Percentiles rank a stretch among this genome's conserved stretches.
These are phyloP conservation scores for Spondyliosoma cantharus DNA, from an alignment of 2,797 vertebrate genomes.

Conservation along the genomic window DNA sequence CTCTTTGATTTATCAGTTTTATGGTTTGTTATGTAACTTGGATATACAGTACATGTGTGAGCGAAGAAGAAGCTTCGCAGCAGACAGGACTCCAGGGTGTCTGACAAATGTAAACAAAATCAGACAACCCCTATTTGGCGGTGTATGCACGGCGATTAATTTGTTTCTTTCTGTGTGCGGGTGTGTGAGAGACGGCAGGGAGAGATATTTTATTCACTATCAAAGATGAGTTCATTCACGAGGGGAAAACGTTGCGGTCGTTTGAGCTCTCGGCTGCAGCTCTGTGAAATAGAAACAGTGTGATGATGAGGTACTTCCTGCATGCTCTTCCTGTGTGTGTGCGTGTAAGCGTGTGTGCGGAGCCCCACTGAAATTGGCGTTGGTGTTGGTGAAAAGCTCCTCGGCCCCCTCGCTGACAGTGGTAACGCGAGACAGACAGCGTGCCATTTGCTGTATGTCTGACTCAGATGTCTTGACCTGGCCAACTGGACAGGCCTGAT, in stretches of 20 bases:
- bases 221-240: slow-evolving; percentile 46
- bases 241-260: slow-evolving; percentile 42
- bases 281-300: slow-evolving; percentile 58
- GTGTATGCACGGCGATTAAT: not conserved
- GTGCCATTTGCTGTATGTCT: slow-evolving; percentile 84
- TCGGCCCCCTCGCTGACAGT: slow-evolving; percentile 63
- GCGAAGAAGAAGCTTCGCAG: slow-evolving; percentile 30
- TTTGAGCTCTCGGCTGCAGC: slow-evolving; percentile 40
- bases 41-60: slow-evolving; percentile 47
- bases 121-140: slow-evolving; percentile 16
- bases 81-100: slow-evolving; percentile 21
- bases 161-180: not conserved
- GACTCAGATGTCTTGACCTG: slow-evolving; percentile 80
- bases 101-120: slow-evolving; percentile 26
- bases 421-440: slow-evolving; percentile 80
- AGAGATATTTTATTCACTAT: slow-evolving; percentile 56
- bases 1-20: slow-evolving; percentile 73
- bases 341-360: slow-evolving; percentile 6
- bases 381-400: slow-evolving; percentile 76
- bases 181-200: not conserved
- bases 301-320: slow-evolving; percentile 73
- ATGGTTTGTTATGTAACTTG: slow-evolving; percentile 66
- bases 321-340: slow-evolving; percentile 50
- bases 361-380: slow-evolving; percentile 64
- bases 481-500: slow-evolving; percentile 85